Conservation (phyloP, 2,113 vertebrate species). For the Cyanoderma ruficeps region DNA sequence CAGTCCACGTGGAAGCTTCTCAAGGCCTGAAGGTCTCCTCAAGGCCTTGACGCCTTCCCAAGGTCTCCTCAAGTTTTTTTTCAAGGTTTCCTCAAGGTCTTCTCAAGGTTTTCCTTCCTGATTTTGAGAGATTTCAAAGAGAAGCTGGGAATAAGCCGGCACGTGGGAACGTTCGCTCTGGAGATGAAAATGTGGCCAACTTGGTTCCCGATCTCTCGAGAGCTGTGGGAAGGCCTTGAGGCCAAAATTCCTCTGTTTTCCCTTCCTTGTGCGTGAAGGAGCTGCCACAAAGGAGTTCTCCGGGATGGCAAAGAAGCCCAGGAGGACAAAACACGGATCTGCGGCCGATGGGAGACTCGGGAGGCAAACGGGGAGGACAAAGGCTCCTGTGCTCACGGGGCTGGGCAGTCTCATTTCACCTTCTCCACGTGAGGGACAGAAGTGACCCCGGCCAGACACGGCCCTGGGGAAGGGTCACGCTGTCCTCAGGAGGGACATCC, state of each 20-base stretch:
- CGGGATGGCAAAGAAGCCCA: neutral
- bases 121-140: neutral
- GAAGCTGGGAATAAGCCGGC: neutral
- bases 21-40: neutral
- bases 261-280: neutral
- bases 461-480: neutral
- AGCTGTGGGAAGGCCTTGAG: neutral
- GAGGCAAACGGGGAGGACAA: neutral
- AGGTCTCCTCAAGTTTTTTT: neutral
- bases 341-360: neutral
- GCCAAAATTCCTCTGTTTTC: accelerated
- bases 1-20: neutral
- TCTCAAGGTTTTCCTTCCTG: neutral
- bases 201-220: neutral
- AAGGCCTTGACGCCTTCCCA: neutral
- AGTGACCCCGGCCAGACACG: neutral
- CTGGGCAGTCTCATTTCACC: accelerated
- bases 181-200: neutral
- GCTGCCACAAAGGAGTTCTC: neutral
- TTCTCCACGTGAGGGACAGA: neutral
- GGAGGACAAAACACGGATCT: neutral
- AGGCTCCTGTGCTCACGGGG: neutral
- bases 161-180: accelerated
- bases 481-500: neutral
- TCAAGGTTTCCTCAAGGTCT: neutral